Conservation (phyloP, 2,113 vertebrate genomes). For the Lepus europaeus region DNA sequence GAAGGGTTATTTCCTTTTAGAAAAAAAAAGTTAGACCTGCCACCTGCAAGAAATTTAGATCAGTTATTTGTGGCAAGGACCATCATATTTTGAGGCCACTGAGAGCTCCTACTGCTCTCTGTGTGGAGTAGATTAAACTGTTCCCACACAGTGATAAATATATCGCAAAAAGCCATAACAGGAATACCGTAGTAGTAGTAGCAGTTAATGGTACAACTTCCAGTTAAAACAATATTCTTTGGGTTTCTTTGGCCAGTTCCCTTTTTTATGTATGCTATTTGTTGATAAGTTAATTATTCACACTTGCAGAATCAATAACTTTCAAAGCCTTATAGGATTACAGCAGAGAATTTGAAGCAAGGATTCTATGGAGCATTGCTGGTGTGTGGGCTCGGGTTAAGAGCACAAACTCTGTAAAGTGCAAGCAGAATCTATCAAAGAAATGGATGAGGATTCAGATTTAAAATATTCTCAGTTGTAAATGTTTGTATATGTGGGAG, state of each 20-base stretch:
- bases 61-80: constrained; percentile 71
- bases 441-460: not conserved
- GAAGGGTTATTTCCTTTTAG: constrained; percentile 75
- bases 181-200: constrained; percentile 61
- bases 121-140: constrained; percentile 63
- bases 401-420: not conserved
- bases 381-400: not conserved
- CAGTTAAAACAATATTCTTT: constrained; percentile 79
- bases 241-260: constrained; percentile 64
- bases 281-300: constrained; percentile 75
- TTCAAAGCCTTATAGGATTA: constrained; percentile 44
- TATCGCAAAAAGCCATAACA: constrained; percentile 63
- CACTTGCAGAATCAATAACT: constrained; percentile 77
- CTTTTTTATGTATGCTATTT: constrained; percentile 65
- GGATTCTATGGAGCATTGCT: constrained; percentile 18
- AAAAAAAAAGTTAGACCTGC: constrained; percentile 52
- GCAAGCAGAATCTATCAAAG: constrained; percentile 31
- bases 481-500: not conserved
- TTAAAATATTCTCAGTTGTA: not conserved
- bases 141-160: constrained; percentile 67
- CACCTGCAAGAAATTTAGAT: constrained; percentile 76
- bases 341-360: constrained; percentile 17
- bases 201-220: constrained; percentile 78
- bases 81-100: constrained; percentile 67
- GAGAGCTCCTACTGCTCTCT: constrained; percentile 69